Conservation (phyloP, 2,797 vertebrate species). For the Luscinia megarhynchos region DNA sequence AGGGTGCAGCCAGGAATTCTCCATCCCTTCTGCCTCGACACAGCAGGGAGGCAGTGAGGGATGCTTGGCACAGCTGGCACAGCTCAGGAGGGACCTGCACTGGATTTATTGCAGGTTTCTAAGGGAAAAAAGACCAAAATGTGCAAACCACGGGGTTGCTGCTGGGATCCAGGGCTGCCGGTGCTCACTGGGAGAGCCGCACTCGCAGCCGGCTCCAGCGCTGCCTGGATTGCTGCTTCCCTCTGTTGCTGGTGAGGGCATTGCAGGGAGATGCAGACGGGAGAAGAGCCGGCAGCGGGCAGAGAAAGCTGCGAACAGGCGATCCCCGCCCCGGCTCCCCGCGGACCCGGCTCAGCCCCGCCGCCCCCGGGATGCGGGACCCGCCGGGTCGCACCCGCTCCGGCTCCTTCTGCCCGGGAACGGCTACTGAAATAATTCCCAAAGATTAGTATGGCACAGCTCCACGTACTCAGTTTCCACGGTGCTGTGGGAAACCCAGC, state of each 20-base stretch:
- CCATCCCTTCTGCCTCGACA: accelerated
- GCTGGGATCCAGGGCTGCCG: background rate
- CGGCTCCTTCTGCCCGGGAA: accelerated
- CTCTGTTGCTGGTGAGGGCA: slow-evolving; percentile 51
- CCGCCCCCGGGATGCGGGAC: background rate
- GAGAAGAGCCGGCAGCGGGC: accelerated
- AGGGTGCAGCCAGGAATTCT: background rate
- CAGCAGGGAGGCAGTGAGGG: accelerated
- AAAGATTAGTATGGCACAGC: accelerated
- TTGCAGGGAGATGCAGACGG: background rate
- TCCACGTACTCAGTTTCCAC: background rate
- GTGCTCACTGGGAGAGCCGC: accelerated
- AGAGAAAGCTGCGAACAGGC: background rate
- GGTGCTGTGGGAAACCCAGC: background rate
- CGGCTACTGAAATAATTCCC: background rate
- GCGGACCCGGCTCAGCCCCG: background rate
- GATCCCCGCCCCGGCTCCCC: accelerated
- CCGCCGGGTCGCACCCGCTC: accelerated
- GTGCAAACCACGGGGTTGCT: accelerated
- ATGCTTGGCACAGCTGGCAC: background rate
- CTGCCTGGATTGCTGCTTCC: slow-evolving; percentile 47
- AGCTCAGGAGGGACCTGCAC: background rate
- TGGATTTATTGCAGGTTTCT: background rate
- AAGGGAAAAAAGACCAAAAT: background rate
- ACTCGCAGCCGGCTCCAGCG: accelerated